A percentile compares a stretch with the other conserved stretches of the same genome.
phyloP scores from a whole-genome alignment of 2,797 vertebrate species.

The Phataginus tetradactyla region DNA sequence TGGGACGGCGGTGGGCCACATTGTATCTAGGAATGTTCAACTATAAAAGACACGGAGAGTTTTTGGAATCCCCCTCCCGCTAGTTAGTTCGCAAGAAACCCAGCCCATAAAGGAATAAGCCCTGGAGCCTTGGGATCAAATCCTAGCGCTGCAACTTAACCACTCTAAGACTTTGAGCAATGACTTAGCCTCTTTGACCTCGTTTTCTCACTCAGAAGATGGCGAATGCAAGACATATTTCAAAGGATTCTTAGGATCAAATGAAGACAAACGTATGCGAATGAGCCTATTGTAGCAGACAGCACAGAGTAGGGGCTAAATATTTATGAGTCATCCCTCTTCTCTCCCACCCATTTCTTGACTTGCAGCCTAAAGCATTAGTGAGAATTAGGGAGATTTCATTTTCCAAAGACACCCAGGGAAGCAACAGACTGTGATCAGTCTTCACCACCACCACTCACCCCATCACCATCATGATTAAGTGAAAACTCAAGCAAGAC shows the following conservation, averaged over 20 bases:
- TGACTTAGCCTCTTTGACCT: conserved; percentile 21
- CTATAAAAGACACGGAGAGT: neutral
- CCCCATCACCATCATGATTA: neutral
- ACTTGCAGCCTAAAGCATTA: neutral
- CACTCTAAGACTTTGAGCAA: neutral
- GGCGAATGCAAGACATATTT: neutral
- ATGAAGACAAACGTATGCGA: neutral
- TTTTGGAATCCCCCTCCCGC: neutral
- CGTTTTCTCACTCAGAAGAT: conserved; percentile 18
- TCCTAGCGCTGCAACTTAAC: neutral
- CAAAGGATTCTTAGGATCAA: neutral
- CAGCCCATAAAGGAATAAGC: neutral
- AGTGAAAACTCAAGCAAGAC: neutral
- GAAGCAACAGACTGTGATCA: neutral
- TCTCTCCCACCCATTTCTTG: neutral
- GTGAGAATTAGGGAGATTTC: neutral
- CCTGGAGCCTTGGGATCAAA: neutral
- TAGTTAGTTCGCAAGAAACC: neutral
- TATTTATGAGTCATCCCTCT: neutral
- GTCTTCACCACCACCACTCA: neutral
- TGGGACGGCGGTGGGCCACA: neutral
- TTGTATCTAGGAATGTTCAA: neutral
- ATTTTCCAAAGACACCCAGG: neutral
- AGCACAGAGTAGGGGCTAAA: conserved; percentile 14
- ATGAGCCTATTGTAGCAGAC: conserved; percentile 3